A percentile compares a stretch with the other conserved stretches of the same genome.
Evolutionary conservation across 2,113 vertebrate species (phyloP).

Genomic region (Eulemur macaco): DNA sequence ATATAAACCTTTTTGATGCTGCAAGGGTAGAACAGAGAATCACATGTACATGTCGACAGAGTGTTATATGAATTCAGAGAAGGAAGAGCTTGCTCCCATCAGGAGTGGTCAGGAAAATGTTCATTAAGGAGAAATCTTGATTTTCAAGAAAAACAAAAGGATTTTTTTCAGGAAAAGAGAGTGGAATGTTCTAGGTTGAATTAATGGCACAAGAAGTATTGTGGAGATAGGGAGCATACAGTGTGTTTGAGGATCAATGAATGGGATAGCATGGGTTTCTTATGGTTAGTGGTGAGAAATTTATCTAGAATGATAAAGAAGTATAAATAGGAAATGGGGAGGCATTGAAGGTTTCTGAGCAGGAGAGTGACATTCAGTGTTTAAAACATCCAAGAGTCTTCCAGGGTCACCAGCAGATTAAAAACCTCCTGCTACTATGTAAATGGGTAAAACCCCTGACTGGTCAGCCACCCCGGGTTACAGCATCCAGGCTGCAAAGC

Average conservation of each 20-base stretch:
- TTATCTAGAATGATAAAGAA: not conserved
- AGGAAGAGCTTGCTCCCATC: not conserved
- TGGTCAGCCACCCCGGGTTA: not conserved
- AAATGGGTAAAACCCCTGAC: not conserved
- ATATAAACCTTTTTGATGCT: not conserved
- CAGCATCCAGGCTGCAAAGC: not conserved
- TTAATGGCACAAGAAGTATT: not conserved
- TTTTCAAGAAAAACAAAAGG: not conserved
- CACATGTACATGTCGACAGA: not conserved
- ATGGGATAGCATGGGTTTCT: not conserved
- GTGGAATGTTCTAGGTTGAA: not conserved
- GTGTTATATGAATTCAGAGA: not conserved
- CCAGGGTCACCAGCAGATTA: not conserved
- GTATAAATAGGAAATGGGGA: not conserved
- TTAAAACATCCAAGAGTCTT: not conserved
- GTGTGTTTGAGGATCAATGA: not conserved
- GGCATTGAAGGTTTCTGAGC: not conserved
- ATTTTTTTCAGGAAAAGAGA: not conserved
- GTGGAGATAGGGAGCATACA: too few relatives aligned
- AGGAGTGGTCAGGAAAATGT: not conserved
- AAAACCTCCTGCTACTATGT: not conserved
- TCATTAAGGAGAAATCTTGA: not conserved
- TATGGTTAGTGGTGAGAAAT: not conserved
- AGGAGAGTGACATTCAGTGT: not conserved
- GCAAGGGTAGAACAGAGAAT: not conserved